Percentiles rank a stretch among this genome's conserved stretches.
phyloP scores from a whole-genome alignment of 2,888 invertebrate genomes.

The Cloeon dipterum region DNA sequence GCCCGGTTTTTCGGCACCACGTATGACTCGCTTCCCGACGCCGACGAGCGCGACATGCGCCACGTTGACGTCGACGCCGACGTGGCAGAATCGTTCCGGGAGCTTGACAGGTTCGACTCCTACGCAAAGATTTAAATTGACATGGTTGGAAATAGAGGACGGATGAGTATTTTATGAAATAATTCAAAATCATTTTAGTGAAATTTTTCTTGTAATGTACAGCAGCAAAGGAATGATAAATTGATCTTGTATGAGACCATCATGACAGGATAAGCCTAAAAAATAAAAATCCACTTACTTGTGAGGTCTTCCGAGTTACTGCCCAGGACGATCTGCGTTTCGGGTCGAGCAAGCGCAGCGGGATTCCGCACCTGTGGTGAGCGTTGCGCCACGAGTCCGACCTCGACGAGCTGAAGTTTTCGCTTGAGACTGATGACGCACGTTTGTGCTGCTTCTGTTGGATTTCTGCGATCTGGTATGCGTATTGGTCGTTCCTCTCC shows the following conservation, averaged over 20 bases:
- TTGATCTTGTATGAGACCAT: too few species aligned
- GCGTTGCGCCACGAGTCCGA: constrained; percentile 71
- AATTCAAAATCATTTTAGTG: too few species aligned
- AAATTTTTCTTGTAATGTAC: too few species aligned
- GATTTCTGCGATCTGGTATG: constrained; percentile 48
- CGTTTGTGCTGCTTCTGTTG: constrained; percentile 52
- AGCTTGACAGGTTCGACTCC: constrained; percentile 75
- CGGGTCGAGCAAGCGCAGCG: constrained; percentile 45
- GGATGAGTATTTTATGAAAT: too few species aligned
- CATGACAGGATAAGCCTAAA: too few species aligned
- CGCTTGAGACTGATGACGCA: constrained; percentile 65
- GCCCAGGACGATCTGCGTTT: constrained; percentile 70
- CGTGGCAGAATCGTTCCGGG: constrained; percentile 72
- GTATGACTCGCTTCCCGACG: constrained; percentile 18
- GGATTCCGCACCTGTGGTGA: constrained; percentile 49
- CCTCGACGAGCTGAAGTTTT: constrained; percentile 70
- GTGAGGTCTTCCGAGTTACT: constrained; percentile 68
- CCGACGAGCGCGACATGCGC: constrained; percentile 67
- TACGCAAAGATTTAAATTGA: too few species aligned
- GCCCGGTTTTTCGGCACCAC: not conserved
- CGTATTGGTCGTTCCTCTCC: constrained; percentile 34
- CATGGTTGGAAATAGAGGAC: too few species aligned
- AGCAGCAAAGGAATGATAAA: too few species aligned
- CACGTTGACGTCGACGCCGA: constrained; percentile 80
- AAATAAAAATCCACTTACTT: too few species aligned